phyloP scores from a whole-genome alignment of 1,140 invertebrate genomes.

The Formica exsecta region DNA sequence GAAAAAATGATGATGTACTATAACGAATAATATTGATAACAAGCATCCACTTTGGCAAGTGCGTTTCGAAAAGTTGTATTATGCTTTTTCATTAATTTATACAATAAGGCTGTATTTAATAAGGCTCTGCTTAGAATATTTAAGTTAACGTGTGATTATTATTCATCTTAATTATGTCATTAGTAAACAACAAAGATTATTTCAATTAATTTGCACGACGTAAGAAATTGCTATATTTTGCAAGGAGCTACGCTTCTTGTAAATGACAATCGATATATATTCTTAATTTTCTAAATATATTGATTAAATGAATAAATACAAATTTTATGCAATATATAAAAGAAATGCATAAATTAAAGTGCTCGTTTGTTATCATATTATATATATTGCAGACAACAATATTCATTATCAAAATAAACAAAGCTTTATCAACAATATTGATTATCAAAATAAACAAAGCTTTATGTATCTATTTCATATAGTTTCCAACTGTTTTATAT shows the following conservation, averaged over 20 bases:
- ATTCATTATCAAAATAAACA: neutral
- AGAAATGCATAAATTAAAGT: slow-evolving; percentile 8
- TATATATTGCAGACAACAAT: neutral
- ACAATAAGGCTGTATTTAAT: neutral
- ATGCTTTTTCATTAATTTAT: neutral
- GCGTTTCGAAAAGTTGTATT: too few species aligned
- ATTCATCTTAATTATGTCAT: neutral
- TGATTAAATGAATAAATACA: neutral
- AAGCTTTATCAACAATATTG: neutral
- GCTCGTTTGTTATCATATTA: slow-evolving; percentile 23
- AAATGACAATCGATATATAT: neutral
- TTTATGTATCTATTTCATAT: neutral
- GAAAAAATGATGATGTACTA: slow-evolving; percentile 9
- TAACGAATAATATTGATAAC: slow-evolving; percentile 39
- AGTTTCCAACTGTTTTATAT: neutral
- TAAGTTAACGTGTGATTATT: neutral
- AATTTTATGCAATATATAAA: neutral
- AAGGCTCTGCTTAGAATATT: neutral
- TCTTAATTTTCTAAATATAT: neutral
- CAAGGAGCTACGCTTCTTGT: neutral
- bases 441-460: slow-evolving; percentile 9
- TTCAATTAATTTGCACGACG: neutral
- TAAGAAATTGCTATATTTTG: neutral
- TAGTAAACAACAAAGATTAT: neutral
- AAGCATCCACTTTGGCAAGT: neutral